Conservation (phyloP, 2,888 invertebrate species). For the Muschampia plurimacula region DNA sequence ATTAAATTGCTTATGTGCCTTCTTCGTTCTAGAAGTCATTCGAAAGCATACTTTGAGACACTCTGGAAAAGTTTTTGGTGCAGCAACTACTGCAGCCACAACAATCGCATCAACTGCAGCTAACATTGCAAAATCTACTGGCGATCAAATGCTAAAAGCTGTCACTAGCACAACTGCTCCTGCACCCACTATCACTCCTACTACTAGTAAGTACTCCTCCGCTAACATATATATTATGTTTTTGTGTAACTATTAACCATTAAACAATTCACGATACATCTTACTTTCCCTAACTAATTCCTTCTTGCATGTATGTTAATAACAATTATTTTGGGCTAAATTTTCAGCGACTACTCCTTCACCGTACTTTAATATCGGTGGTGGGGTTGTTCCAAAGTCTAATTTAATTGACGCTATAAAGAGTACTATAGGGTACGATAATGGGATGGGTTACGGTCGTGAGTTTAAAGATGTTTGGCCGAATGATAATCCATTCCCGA, state of each 20-base stretch:
- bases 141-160: conserved; percentile 71
- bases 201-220: conserved; percentile 77
- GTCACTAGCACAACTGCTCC: conserved; percentile 68
- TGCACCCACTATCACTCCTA: conserved; percentile 73
- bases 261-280: conserved; percentile 25
- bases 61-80: conserved; percentile 89
- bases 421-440: conserved; percentile 79
- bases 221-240: conserved; percentile 37
- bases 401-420: conserved; percentile 82
- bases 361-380: conserved; percentile 77
- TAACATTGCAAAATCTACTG: conserved; percentile 72
- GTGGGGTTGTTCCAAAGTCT: conserved; percentile 78
- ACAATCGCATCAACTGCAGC: conserved; percentile 78
- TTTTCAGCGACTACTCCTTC: conserved; percentile 81
- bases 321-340: conserved; percentile 57
- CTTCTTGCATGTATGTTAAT: conserved; percentile 70
- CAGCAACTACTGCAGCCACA: conserved; percentile 83
- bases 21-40: conserved; percentile 77
- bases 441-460: conserved; percentile 70
- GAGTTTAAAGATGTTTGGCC: conserved; percentile 78
- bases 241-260: conserved; percentile 44
- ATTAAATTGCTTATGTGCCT: conserved; percentile 1
- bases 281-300: conserved; percentile 32
- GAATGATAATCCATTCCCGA: conserved; percentile 82
- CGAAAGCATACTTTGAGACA: conserved; percentile 91